These are phyloP conservation scores for Luffia ferchaultella DNA, from an alignment of 2,888 invertebrate species.

Conservation along the genomic window DNA sequence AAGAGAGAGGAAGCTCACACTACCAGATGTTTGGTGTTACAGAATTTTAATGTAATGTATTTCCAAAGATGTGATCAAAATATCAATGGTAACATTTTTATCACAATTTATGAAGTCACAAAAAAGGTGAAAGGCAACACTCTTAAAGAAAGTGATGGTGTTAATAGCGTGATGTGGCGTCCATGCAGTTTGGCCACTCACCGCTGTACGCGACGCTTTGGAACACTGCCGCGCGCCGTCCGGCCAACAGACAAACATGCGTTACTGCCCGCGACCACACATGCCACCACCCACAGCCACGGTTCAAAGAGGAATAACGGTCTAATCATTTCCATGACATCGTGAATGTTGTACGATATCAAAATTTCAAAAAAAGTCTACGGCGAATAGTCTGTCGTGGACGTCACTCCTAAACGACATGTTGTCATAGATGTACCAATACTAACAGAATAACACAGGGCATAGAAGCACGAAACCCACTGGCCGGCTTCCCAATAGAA, in stretches of 20 bases:
- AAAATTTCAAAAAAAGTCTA: too few species aligned
- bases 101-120: neutral
- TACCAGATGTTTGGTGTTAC: too few species aligned
- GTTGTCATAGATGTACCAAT: too few species aligned
- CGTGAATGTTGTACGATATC: too few species aligned
- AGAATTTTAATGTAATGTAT: too few species aligned
- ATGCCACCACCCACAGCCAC: neutral
- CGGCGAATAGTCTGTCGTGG: too few species aligned
- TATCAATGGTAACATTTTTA: neutral
- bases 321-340: neutral
- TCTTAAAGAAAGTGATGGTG: slow-evolving; percentile 6
- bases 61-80: too few species aligned
- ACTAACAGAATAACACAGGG: too few species aligned
- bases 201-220: slow-evolving; percentile 96
- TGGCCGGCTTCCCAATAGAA: too few species aligned
- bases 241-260: slow-evolving; percentile 63
- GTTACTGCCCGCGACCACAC: slow-evolving; percentile 15
- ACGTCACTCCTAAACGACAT: too few species aligned
- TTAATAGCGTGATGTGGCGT: slow-evolving; percentile 28
- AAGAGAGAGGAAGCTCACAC: too few species aligned
- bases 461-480: too few species aligned
- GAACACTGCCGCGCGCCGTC: slow-evolving; percentile 78
- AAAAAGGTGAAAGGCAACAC: slow-evolving; percentile 5
- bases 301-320: neutral
- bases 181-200: slow-evolving; percentile 76